Evolutionary conservation across 2,797 vertebrate species (phyloP), one percentile per base, ranked within the genome.

Genomic region (Tapera naevia): DNA sequence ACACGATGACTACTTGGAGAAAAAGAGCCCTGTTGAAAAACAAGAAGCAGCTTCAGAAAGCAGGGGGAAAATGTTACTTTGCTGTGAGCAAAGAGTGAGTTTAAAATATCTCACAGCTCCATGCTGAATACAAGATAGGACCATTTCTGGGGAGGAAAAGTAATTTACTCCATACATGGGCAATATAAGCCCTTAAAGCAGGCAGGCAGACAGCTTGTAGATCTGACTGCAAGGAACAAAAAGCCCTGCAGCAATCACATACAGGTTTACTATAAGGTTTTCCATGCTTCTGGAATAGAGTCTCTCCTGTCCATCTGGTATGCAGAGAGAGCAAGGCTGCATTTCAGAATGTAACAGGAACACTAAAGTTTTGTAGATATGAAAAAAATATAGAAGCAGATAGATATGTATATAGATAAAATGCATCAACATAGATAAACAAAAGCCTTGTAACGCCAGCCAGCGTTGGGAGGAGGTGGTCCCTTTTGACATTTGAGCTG

Each of bases 1-100:
- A 60, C 69, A 28, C 54, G 80, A 85, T 85, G 88, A 69, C 54
- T 94, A 62, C 80, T 73, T 91, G 50, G 93, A 95, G 86, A 92
- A 80, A 91, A 86, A 95, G 39, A 87, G 65, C 15, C 45, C 33
- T 27, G 83, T 80, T 78, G 85, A 80, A 89, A 85, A 65, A 21
- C 71, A 86, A 67, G 61, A 69, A 72, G 39, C 2, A 54, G 33
- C 43, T 85, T 93, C 71, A 69, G 41, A 66, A 90, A 88, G 64
- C 65, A 80, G 60, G 45, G 76, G n/a, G 33, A 16, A n/a, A 94
- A 61, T 64, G n/a, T 27, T 67, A 9, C 37, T 91, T 82, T 82
- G 19, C 71, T 93, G 61, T 87, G 57, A 93, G 69, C 64, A 69
- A 93, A 84, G 50, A 88, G 9, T 18, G 27, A 54, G 13, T 89